Percentiles rank a stretch among this genome's conserved stretches.
phyloP scores from a whole-genome alignment of 2,113 vertebrate genomes.

The Martes martes region DNA sequence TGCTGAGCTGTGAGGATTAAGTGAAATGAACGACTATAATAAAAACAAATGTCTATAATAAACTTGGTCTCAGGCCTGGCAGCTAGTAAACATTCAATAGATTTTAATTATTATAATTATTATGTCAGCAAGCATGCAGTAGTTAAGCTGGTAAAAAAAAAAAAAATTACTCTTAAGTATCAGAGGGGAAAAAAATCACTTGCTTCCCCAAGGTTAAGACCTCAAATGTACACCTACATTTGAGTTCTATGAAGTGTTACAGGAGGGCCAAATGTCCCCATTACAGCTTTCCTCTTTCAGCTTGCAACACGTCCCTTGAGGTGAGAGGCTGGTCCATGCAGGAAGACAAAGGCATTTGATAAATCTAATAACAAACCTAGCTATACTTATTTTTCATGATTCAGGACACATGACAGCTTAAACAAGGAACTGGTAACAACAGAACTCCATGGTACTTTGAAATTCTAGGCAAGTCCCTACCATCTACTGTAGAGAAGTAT shows the following conservation, averaged over 20 bases:
- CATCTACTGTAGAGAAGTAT: not conserved
- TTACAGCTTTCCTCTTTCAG: not conserved
- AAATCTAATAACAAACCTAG: not conserved
- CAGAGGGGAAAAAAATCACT: not conserved
- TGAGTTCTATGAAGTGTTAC: not conserved
- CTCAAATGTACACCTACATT: not conserved
- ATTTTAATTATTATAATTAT: constrained; percentile 43
- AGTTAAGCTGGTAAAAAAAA: not conserved
- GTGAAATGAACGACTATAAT: not conserved
- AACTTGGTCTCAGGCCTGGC: not conserved
- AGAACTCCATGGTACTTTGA: not conserved
- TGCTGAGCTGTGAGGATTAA: constrained; percentile 31
- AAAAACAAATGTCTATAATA: constrained; percentile 43
- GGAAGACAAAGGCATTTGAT: not conserved
- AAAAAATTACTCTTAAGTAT: not conserved
- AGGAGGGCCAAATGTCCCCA: not conserved
- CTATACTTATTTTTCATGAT: not conserved
- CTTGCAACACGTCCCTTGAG: not conserved
- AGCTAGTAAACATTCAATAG: constrained; percentile 3
- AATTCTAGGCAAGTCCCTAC: not conserved
- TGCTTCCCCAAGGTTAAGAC: not conserved
- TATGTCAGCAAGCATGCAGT: not conserved
- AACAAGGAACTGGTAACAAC: not conserved
- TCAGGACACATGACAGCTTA: not conserved
- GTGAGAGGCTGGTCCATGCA: not conserved